Evolutionary conservation across 1,140 invertebrate genomes (phyloP), one percentile per base, ranked within the genome.

Genomic region (Pogonomyrmex barbatus): DNA sequence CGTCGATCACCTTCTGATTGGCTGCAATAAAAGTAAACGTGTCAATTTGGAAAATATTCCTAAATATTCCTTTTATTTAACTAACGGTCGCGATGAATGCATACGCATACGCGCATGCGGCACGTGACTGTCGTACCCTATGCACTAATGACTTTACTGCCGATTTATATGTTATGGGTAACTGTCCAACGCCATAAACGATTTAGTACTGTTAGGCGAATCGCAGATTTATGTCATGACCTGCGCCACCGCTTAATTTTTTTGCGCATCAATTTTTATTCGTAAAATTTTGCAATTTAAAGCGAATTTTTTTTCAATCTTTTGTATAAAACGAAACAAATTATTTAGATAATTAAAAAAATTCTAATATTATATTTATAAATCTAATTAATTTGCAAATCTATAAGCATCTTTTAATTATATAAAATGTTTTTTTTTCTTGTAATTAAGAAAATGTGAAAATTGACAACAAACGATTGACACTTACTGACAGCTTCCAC

Each of bases 401-500:
- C 9, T 8, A 12, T 8, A 45, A 60, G 62, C 6, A 33, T 30
- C 17, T 30, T 24, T 1, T 14, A 4, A 73, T 14, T 4, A 56
- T 75, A 12, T 30, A 8, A 2, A 42, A 76, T n/a, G 30, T 24
- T 39, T 33, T n/a, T 63, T 33, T 6, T 14, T 36, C 50, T 33
- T 52, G 17, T 50, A 39, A 17, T 39, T 9, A 58, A 82, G 14
- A 10, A 54, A 45, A 5, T 50, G 39, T 58, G 12, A 30, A 2
- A 14, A 2, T 39, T n/a, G n/a, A n/a, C n/a, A n/a, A n/a, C n/a
- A n/a, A n/a, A 12, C 1, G 9, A 8, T 42, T 10, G 33, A 24
- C 58, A 98, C 97, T 97, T 95, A 98, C 97, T 99, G 96, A 99
- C 98, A 84, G 98, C 98, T 95, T 99, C 98, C 87, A 99, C 97